A percentile compares a stretch with the other conserved stretches of the same genome.
Conservation (phyloP, 53 echinoderm and acorn worm genomes). For the Astropecten irregularis region DNA sequence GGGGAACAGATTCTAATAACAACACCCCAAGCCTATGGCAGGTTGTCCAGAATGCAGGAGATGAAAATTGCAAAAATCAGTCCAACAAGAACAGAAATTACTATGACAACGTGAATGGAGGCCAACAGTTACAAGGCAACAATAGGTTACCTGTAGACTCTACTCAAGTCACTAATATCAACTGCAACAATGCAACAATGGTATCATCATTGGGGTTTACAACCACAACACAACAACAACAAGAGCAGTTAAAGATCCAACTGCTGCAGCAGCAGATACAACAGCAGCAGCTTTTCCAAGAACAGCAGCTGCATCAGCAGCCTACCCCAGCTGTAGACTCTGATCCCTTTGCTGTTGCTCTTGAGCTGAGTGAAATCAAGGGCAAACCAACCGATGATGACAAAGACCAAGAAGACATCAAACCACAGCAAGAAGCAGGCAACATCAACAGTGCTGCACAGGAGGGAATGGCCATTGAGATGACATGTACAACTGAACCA, state of each 20-base stretch:
- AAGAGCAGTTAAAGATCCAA: conserved; percentile 5
- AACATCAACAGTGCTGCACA: neutral
- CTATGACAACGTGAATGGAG: neutral
- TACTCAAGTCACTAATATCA: conserved; percentile 4
- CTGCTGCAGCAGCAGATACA: conserved; percentile 4
- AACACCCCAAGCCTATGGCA: conserved; percentile 35
- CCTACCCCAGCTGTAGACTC: neutral
- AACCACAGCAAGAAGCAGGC: neutral
- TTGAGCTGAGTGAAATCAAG: conserved; percentile 55
- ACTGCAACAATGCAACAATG: conserved; percentile 33
- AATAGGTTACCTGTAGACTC: neutral
- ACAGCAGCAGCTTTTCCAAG: conserved; percentile 7
- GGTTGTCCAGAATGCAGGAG: conserved; percentile 23
- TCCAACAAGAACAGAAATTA: conserved; percentile 4
- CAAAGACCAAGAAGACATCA: neutral
- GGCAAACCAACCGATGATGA: neutral
- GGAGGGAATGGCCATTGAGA: conserved; percentile 19
- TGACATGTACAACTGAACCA: conserved; percentile 16
- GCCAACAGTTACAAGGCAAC: conserved; percentile 4
- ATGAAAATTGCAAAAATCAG: conserved; percentile 11
- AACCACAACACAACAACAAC: conserved; percentile 12
- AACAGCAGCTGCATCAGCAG: conserved; percentile 19
- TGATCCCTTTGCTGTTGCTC: conserved; percentile 36
- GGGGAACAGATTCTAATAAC: conserved; percentile 13
- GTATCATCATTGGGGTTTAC: neutral